Base-by-base conservation (phyloP, 2,113 vertebrate genomes). In the Theristicus caerulescens region DNA sequence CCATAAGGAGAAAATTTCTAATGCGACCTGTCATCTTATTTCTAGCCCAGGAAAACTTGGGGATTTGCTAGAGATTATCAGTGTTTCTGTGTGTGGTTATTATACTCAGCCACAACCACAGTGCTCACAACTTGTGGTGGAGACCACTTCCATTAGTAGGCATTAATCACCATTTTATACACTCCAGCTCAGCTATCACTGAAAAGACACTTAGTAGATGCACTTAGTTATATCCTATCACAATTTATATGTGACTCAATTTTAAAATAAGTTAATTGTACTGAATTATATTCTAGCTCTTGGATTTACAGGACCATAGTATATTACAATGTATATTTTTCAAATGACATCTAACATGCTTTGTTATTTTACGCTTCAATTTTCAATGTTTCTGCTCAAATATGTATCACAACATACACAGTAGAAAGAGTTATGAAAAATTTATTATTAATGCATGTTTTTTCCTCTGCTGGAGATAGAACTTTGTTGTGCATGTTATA, bases 401-500 rank as follows among this genome's bases (percentile, higher is more conserved):
- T 85, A 94, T 92, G 86, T 90, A 96, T 97, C 88, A 91, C 76
- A 96, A 97, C 97, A 96, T 93, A 87, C 85, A 96, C 74, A 94
- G 92, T 86, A 81, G 91, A 92, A 87, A 96, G 91, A 89, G 93
- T 95, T 86, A 97, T 92, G 94, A 97, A 95, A 97, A 93, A 97
- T 96, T 96, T 97, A 96, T 96, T 97, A 97, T 97, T 94, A 98
- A 97, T 88, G 92, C 55, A 72, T 83, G 93, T 90, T 94, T 98
- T 97, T 96, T 88, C 74, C 95, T 98, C 59, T 82, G 73, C 82
- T 95, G 92, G 89, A 97, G 97, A 97, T 83, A 96, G 96, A 96
- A 98, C 97, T 97, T 98, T 98, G 97, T 97, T 97, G 94, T 96
- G 90, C 94, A 94, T 95, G 93, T 97, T 97, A 98, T 96, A 96